Evolutionary conservation across 2,888 invertebrate species (phyloP), one percentile per base, ranked within the genome.

Genomic region (Xestia ashworthii): DNA sequence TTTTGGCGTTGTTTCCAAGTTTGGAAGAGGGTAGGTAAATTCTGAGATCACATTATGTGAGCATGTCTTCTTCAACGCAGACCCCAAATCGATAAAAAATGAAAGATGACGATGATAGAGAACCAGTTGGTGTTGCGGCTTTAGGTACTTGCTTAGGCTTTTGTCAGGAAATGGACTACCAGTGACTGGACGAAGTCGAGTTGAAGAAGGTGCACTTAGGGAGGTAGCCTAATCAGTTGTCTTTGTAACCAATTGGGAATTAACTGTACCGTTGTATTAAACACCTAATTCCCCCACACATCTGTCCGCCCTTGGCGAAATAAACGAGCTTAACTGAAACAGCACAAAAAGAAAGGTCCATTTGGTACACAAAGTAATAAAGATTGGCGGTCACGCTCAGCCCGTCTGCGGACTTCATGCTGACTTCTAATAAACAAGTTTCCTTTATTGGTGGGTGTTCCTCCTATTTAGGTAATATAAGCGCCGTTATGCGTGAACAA

Each of bases 281-380:
- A 85, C 65, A n/a, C 65, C 32, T 74, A 69, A 81, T 78, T 86
- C 75, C 77, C 67, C 68, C 72, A 75, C 80, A 69, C 79, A 85
- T 86, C 77, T 84, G 82, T 78, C 80, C 80, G 76, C 82, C 89
- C 87, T 85, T 84, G 74, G 80, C 76, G 77, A 81, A 87, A 88
- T 89, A 89, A 91, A 91, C 80, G 76, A 89, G 84, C 88, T 83
- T 83, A 86, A 89, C 88, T 88, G 88, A 84, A 89, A 86, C 80
- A 87, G 81, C 71, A 83, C 87, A 91, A 90, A 91, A 88, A 88
- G 87, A 89, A 89, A 86, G 82, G 76, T 85, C 48, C 71, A 74
- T 82, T 82, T 85, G 73, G 74, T 76, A 86, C 83, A 88, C 89
- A 85, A 88, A 89, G 87, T 89, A 91, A 93, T 91, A 89, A 90